Evolutionary conservation across 2,113 vertebrate species (phyloP).

Genomic region (Anguilla rostrata): DNA sequence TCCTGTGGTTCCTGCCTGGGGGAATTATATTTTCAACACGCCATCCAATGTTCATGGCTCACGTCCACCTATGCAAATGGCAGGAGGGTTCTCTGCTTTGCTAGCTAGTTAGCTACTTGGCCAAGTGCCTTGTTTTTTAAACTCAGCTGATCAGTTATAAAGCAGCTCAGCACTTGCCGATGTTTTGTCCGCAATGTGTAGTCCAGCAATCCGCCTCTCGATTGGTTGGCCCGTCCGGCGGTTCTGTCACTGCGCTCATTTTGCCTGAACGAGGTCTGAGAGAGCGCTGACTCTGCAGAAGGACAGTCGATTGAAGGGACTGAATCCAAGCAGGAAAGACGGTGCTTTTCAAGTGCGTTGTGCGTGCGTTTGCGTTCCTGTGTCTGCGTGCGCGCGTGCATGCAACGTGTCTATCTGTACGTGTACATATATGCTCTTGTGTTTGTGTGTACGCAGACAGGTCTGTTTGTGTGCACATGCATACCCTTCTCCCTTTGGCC

Average conservation of each 20-base stretch:
- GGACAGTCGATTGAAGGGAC: conserved; percentile 29
- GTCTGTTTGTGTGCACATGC: conserved; percentile 32
- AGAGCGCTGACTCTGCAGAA: conserved; percentile 44
- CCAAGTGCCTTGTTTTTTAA: background rate
- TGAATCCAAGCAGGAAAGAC: conserved; percentile 23
- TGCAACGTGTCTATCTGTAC: background rate
- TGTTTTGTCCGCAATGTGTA: too few relatives aligned
- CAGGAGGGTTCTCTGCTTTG: background rate
- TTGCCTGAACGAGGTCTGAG: background rate
- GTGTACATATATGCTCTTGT: background rate
- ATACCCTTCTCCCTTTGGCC: background rate
- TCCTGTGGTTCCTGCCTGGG: too few relatives aligned
- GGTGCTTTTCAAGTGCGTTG: conserved; percentile 12
- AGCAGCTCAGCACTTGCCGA: too few relatives aligned
- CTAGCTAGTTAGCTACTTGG: background rate
- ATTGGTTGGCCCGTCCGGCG: too few relatives aligned
- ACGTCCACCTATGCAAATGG: background rate
- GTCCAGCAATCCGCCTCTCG: too few relatives aligned
- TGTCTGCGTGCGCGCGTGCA: conserved; percentile 30
- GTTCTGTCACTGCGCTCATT: background rate
- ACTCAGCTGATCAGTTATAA: background rate
- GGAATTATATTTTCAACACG: background rate
- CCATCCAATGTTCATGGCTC: background rate
- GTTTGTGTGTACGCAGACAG: conserved; percentile 34
- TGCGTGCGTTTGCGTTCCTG: too few relatives aligned